Conservation (phyloP, 2,797 vertebrate genomes). For the Anguilla marmorata region DNA sequence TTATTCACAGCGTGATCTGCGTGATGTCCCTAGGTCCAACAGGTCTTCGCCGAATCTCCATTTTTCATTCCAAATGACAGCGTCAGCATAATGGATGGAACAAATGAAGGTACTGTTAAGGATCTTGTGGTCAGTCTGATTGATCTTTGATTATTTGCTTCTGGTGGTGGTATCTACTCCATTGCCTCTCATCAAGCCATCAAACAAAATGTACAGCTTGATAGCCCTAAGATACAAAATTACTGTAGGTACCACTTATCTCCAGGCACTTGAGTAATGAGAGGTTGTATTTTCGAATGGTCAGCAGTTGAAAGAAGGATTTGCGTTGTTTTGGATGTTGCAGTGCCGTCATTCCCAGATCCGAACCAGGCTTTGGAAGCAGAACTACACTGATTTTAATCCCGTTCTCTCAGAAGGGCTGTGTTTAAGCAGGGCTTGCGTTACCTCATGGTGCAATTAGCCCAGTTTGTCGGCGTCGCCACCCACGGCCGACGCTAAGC, state of each 20-base stretch:
- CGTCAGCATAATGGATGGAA: constrained; percentile 91
- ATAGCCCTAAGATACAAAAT: not conserved
- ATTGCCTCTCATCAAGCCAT: not conserved
- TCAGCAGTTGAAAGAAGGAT: not conserved
- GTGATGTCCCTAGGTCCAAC: constrained; percentile 73
- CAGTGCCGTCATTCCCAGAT: constrained; percentile 32
- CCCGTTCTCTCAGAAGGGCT: constrained; percentile 22
- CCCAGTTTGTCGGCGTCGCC: constrained; percentile 58
- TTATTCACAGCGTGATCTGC: not conserved
- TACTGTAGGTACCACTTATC: not conserved
- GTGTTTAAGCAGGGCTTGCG: constrained; percentile 17
- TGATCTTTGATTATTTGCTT: too few relatives aligned
- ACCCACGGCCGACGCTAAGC: constrained; percentile 30
- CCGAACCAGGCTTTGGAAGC: constrained; percentile 16
- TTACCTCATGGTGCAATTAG: constrained; percentile 43
- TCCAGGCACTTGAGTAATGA: not conserved
- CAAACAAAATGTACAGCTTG: not conserved
- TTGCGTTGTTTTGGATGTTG: constrained; percentile 44
- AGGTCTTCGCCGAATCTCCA: constrained; percentile 88
- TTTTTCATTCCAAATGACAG: constrained; percentile 86
- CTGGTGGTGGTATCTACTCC: not conserved
- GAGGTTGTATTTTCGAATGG: not conserved
- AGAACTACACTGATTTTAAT: constrained; percentile 53
- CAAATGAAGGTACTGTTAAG: constrained; percentile 81
- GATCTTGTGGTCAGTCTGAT: not conserved